Base-by-base conservation (phyloP, 2,888 invertebrate species). In the Periphyllus acericola region DNA sequence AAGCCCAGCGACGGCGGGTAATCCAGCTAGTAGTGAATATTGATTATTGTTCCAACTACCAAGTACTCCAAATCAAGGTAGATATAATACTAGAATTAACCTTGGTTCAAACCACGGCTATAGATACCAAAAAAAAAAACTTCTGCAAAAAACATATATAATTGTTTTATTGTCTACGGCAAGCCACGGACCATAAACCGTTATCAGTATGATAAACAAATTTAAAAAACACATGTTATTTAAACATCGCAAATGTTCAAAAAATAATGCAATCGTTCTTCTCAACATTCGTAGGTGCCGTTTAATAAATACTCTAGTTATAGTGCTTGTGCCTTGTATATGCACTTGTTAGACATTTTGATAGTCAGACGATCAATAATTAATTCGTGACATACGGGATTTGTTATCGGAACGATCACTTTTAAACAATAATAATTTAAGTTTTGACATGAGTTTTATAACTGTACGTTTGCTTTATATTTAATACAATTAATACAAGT, bases 141-240 rank as follows among this genome's bases (percentile, higher is more conserved):
- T 11, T 46, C 5, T 46, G 46, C 46, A 8, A 5, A n/a, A n/a
- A n/a, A n/a, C n/a, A n/a, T n/a, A n/a, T n/a, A n/a, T n/a, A n/a
- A n/a, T n/a, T n/a, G n/a, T n/a, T n/a, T n/a, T n/a, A n/a, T n/a
- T n/a, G n/a, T n/a, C n/a, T n/a, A 36, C 36, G 6, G 6, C 36
- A 36, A 52, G 14, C 19, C 0, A 8, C 21, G 5, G 25, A 19
- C 4, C 21, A 25, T n/a, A 32, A 82, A 82, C 82, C 74, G 60
- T 74, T 83, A 83, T 83, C 83, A 75, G 74, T 36, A 40, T 60
- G 75, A 83, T 60, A 60, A 83, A 83, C 29, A 83, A 36, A 29
- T 60, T 52, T 52, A 72, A 68, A 83, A 83, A 83, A 83, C 74
- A 83, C 83, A 83, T 83, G 83, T 83, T 83, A 83, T 9, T 81